A percentile compares a stretch with the other conserved stretches of the same genome.
These are phyloP conservation scores for Pyrochroa serraticornis DNA, from an alignment of 2,888 invertebrate species.

Conservation along the genomic window DNA sequence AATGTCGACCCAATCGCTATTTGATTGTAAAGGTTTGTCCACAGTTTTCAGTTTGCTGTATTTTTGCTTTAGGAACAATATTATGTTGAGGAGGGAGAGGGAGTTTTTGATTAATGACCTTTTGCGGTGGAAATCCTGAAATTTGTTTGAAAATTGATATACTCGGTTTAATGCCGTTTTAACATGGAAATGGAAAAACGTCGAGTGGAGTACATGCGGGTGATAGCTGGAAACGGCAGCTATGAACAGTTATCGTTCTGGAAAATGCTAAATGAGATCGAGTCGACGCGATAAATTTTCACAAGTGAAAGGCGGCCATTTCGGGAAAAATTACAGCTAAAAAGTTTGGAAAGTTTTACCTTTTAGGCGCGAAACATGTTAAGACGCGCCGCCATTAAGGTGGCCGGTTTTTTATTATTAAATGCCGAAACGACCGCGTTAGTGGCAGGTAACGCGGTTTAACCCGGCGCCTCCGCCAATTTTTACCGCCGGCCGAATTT, in stretches of 20 bases:
- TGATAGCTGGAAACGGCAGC: conserved; percentile 14
- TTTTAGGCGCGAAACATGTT: too few species aligned
- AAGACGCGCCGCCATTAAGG: too few species aligned
- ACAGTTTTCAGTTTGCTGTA: conserved; percentile 8
- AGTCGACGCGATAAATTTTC: too few species aligned
- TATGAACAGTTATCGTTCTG: not conserved
- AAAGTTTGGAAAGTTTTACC: too few species aligned
- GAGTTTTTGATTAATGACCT: conserved; percentile 25
- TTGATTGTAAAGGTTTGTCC: conserved; percentile 43
- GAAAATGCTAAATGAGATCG: too few species aligned
- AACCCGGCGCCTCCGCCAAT: conserved; percentile 4
- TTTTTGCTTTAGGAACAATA: not conserved
- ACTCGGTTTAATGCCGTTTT: conserved; percentile 11
- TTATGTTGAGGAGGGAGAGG: not conserved
- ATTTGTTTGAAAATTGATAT: conserved; percentile 14
- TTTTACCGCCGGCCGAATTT: not conserved
- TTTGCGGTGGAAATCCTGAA: conserved; percentile 7
- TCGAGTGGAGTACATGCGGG: not conserved
- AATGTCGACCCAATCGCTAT: conserved; percentile 44
- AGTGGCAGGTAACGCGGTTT: not conserved
- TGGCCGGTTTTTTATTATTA: too few species aligned
- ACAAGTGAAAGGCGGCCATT: too few species aligned
- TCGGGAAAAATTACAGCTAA: too few species aligned
- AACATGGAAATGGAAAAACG: conserved; percentile 14
- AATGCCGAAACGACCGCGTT: too few species aligned